These are phyloP conservation scores for Enteromius radiatus DNA, from an alignment of 2,797 vertebrate species.

Conservation along the genomic window DNA sequence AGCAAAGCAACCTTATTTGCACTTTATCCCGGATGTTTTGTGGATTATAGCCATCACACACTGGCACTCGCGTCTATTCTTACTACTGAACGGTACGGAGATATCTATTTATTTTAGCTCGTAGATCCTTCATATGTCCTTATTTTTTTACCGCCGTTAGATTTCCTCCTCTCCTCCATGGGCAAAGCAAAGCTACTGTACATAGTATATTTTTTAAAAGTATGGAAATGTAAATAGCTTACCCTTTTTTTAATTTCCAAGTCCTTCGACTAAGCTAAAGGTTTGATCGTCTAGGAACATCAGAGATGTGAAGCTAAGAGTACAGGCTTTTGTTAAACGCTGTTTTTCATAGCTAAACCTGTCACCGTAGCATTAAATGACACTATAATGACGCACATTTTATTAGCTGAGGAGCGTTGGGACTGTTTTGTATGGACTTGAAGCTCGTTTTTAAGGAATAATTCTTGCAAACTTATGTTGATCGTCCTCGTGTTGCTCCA, in stretches of 20 bases:
- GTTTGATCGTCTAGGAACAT: neutral
- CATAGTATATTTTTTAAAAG: conserved; percentile 64
- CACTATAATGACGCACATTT: conserved; percentile 19
- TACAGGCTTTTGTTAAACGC: conserved; percentile 1
- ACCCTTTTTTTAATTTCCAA: conserved; percentile 36
- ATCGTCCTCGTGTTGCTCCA: neutral
- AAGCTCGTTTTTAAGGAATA: neutral
- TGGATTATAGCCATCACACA: conserved; percentile 46
- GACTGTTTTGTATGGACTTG: conserved; percentile 5
- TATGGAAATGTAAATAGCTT: conserved; percentile 61
- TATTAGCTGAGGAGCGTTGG: neutral
- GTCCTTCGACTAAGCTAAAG: conserved; percentile 56
- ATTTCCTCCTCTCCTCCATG: conserved; percentile 58
- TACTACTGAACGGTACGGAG: conserved; percentile 54
- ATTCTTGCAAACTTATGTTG: neutral
- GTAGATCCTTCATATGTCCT: conserved; percentile 37
- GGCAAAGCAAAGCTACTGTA: conserved; percentile 66
- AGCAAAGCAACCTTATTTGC: conserved; percentile 43
- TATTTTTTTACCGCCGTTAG: conserved; percentile 50
- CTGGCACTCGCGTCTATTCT: conserved; percentile 19
- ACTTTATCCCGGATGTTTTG: conserved; percentile 49
- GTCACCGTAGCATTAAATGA: conserved; percentile 41
- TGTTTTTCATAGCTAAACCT: conserved; percentile 14
- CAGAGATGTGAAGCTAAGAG: conserved; percentile 21
- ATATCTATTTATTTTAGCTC: conserved; percentile 56